Evolutionary conservation across 2,888 invertebrate species (phyloP).

Genomic region (Leptogaster cylindrica): DNA sequence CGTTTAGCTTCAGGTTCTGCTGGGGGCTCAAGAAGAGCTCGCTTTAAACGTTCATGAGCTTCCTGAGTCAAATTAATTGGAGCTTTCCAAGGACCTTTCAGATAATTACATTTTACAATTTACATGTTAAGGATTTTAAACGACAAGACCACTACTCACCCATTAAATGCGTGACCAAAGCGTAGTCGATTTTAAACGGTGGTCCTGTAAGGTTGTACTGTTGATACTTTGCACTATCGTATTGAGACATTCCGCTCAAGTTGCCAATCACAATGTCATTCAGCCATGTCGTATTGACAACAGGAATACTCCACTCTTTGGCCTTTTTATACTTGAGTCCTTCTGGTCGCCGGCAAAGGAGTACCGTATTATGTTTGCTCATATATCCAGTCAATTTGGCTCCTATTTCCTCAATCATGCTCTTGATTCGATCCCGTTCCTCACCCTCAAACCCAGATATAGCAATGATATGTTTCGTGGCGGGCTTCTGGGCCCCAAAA

Average conservation of each 20-base stretch:
- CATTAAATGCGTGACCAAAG: conserved; percentile 86
- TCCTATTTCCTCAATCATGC: conserved; percentile 85
- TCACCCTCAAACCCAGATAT: conserved; percentile 89
- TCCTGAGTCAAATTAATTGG: conserved; percentile 89
- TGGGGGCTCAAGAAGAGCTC: conserved; percentile 67
- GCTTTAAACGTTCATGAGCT: conserved; percentile 82
- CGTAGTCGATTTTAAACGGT: conserved; percentile 85
- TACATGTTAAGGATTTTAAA: background rate
- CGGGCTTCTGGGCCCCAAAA: conserved; percentile 73
- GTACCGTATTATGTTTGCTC: conserved; percentile 78
- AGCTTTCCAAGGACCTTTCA: conserved; percentile 88
- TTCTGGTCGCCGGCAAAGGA: conserved; percentile 80
- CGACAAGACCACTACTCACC: conserved; percentile 68
- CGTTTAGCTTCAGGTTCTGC: conserved; percentile 65
- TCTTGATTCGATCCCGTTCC: conserved; percentile 80
- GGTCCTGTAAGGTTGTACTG: conserved; percentile 79
- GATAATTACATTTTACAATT: background rate
- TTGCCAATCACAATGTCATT: conserved; percentile 91
- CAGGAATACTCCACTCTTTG: conserved; percentile 88
- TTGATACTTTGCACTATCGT: conserved; percentile 85
- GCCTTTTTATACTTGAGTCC: conserved; percentile 89
- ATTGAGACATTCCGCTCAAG: conserved; percentile 79
- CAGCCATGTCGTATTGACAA: conserved; percentile 93
- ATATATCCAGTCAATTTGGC: conserved; percentile 82
- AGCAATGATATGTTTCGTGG: conserved; percentile 78